Base-by-base conservation (phyloP, 2,113 vertebrate species). In the Cynoglossus semilaevis region DNA sequence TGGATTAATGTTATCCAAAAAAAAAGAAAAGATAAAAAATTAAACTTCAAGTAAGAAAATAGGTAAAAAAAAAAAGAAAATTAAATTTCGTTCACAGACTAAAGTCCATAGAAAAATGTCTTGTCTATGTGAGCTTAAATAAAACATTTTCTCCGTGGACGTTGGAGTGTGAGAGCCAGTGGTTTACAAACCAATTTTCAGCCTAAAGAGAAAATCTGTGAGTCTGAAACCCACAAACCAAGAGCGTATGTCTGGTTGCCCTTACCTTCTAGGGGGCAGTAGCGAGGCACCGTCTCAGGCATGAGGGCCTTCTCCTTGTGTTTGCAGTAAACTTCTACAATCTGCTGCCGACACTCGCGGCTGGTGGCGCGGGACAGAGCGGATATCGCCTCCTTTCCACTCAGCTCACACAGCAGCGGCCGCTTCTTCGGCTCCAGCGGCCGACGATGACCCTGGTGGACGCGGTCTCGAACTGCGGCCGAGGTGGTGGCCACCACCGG, bases 301-400 rank as follows among this genome's bases (percentile, higher is more conserved):
- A 98, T 96, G 70, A 98, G 92, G 50, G 75, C 88, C 0, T 84
- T 88, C 0, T 92, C 78, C 72, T 92, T 94, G 89, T 98, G 95
- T 49, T 88, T 91, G 74, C 95, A 98, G 53, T 93, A 96, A 0
- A 88, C 87, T 7, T 95, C 91, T 0, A 88, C 94, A 2, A 98
- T 97, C 76, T 93, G 84, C 82, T 93, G 94, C 12, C 91, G 93
- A 37, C 95, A 98, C 71, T 89, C 91, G 45, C 91, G 85, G 37
- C 90, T 93, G 72, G 91, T 92, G 6, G 95, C 79, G 0, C 95
- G 88, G 53, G 94, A 92, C 63, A 98, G 87, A 15, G 95, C 94
- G 0, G 95, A 98, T 48, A 96, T 89, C 0, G 92, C 95, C 63
- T 98, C 95, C 59, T 97, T 98, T 70, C 94, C 94, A 0, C 91